Conservation (phyloP, 2,113 vertebrate genomes). For the Tylochromis polylepis region DNA sequence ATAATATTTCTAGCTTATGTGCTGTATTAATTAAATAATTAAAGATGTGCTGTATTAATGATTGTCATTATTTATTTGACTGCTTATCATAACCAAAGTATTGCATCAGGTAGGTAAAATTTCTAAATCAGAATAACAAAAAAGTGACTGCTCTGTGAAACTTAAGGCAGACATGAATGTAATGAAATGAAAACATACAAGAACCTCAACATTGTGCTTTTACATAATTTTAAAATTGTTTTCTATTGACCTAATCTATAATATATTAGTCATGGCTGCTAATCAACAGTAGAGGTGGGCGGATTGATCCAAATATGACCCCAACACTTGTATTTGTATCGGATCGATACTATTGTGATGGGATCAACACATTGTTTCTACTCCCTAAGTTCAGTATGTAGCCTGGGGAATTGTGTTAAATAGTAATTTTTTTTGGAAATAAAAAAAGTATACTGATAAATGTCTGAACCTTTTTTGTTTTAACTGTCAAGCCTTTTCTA, state of each 20-base stretch:
- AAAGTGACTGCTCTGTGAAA: no score
- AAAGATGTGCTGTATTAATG: no score
- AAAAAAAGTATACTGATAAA: not conserved
- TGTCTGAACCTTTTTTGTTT: not conserved
- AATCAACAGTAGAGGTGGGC: not conserved
- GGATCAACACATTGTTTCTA: not conserved
- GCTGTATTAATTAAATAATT: no score
- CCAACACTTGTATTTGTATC: not conserved
- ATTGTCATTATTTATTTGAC: no score
- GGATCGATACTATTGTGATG: accelerated
- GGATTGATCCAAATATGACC: not conserved
- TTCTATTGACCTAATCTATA: not conserved
- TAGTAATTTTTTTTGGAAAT: not conserved
- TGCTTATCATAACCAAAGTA: no score
- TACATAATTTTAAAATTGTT: not conserved
- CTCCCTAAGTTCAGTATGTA: not conserved
- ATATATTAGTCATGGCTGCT: not conserved
- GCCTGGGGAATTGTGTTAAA: not conserved
- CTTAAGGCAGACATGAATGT: no score
- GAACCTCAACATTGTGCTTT: not conserved
- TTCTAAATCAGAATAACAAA: no score
- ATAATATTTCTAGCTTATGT: no score
- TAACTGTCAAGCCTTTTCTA: not conserved
- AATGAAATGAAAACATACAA: not conserved
- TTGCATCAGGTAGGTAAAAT: no score